These are phyloP conservation scores for Forbesichthys agassizii DNA, from an alignment of 2,113 vertebrate genomes.

Conservation along the genomic window DNA sequence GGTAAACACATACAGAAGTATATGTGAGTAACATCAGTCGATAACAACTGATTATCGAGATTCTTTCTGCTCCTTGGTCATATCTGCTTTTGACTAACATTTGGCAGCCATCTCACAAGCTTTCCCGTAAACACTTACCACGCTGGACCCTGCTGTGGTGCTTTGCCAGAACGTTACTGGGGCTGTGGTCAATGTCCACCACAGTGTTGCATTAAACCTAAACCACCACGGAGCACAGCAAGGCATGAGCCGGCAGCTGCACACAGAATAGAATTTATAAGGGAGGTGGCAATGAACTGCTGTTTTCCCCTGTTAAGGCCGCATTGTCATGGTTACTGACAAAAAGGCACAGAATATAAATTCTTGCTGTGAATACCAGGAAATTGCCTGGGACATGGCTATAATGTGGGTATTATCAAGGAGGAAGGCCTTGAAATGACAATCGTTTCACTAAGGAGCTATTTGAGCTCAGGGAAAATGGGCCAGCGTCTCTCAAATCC, in stretches of 20 bases:
- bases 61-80: slow-evolving; percentile 27
- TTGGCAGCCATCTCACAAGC: slow-evolving; percentile 62
- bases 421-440: slow-evolving; percentile 14
- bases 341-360: slow-evolving; percentile 53
- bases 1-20: background rate
- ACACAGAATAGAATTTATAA: slow-evolving; percentile 63
- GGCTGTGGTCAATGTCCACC: slow-evolving; percentile 57
- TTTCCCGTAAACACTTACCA: slow-evolving; percentile 69
- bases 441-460: background rate
- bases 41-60: slow-evolving; percentile 27
- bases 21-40: slow-evolving; percentile 18
- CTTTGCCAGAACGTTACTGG: slow-evolving; percentile 61
- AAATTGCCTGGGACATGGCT: slow-evolving; percentile 42
- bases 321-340: slow-evolving; percentile 64
- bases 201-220: slow-evolving; percentile 49
- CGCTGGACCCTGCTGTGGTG: slow-evolving; percentile 49
- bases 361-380: slow-evolving; percentile 43
- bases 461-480: background rate
- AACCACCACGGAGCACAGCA: slow-evolving; percentile 37
- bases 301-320: slow-evolving; percentile 64
- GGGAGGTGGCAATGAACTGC: slow-evolving; percentile 68
- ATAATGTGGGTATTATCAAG: slow-evolving; percentile 24
- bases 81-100: slow-evolving; percentile 54
- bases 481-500: background rate
- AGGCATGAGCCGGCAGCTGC: slow-evolving; percentile 51